phyloP scores from a whole-genome alignment of 2,888 invertebrate genomes.

The Halictus quadricinctus region DNA sequence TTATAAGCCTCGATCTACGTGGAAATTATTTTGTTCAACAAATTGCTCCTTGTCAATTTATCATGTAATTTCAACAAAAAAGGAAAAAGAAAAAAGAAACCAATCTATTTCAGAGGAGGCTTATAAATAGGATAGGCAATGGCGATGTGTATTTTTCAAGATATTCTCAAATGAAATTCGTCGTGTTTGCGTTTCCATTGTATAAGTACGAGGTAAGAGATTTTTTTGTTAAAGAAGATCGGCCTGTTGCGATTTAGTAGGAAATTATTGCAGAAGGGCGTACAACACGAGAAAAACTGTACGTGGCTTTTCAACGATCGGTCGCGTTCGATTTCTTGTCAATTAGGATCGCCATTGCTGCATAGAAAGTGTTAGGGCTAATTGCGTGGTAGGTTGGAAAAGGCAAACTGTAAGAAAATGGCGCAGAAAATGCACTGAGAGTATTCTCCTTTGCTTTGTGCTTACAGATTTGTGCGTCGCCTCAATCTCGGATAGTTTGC shows the following conservation, averaged over 20 bases:
- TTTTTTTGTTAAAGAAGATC: conserved; percentile 28
- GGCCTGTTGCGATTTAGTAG: neutral
- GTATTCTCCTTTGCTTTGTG: conserved; percentile 82
- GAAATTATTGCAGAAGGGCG: conserved; percentile 23
- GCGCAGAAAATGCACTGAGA: conserved; percentile 82
- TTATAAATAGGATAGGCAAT: conserved; percentile 77
- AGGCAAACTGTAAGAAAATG: conserved; percentile 78
- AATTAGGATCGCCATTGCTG: conserved; percentile 76
- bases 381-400: conserved; percentile 78
- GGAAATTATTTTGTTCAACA: conserved; percentile 9
- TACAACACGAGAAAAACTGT: conserved; percentile 17
- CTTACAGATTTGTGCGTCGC: conserved; percentile 82
- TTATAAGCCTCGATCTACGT: conserved; percentile 72
- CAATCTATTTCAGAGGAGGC: conserved; percentile 66
- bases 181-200: conserved; percentile 22
- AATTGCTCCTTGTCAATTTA: neutral
- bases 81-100: neutral
- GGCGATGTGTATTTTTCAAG: conserved; percentile 71
- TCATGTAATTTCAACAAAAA: neutral
- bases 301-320: conserved; percentile 9
- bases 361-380: conserved; percentile 72
- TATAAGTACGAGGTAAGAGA: conserved; percentile 28
- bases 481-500: conserved; percentile 81
- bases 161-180: conserved; percentile 29
- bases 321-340: conserved; percentile 32